Evolutionary conservation across 2,888 invertebrate genomes (phyloP), one percentile per base, ranked within the genome.

Genomic region (Xylota sylvarum): DNA sequence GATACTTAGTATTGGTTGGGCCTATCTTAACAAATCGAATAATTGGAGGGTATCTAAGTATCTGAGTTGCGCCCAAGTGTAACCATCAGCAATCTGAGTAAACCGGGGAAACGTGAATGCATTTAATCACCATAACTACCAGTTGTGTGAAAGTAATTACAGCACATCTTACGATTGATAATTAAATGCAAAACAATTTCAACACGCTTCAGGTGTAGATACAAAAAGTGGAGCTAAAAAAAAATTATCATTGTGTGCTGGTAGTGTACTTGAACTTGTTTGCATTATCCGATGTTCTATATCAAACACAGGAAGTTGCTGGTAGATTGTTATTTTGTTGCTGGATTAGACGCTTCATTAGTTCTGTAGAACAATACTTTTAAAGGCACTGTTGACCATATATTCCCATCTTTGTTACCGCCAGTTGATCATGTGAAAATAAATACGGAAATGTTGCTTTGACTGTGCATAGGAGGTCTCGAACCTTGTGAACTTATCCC

Each of bases 151-250:
- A 40, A n/a, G 23, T 40, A n/a, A 40, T n/a, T 37, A 5, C 6
- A 60, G 3, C 10, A 40, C 37, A 37, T 19, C 58, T 58, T 58
- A 12, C 19, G 12, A 19, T 60, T 40, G 40, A 23, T 40, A 40
- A 7, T n/a, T 7, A 7, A 40, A n/a, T n/a, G n/a, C n/a, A 4
- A n/a, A 40, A 5, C n/a, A n/a, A 27, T 55, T 27, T 40, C 40
- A 12, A 40, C 14, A 10, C n/a, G 27, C 9, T 55, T 30, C n/a
- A 19, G 48, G 48, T 19, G 10, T 14, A 17, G 17, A 10, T 17
- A 32, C 35, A 56, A 14, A 10, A 35, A 5, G 4, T 35, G 10
- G 32, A 14, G 14, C 9, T 0, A 17, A 35, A 5, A n/a, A 23
- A 35, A 14, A 17, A n/a, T 14, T 17, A 35, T 5, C 32, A 55